Evolutionary conservation across 2,888 invertebrate species (phyloP), one percentile per base, ranked within the genome.

Genomic region (Ptilodon capucinus): DNA sequence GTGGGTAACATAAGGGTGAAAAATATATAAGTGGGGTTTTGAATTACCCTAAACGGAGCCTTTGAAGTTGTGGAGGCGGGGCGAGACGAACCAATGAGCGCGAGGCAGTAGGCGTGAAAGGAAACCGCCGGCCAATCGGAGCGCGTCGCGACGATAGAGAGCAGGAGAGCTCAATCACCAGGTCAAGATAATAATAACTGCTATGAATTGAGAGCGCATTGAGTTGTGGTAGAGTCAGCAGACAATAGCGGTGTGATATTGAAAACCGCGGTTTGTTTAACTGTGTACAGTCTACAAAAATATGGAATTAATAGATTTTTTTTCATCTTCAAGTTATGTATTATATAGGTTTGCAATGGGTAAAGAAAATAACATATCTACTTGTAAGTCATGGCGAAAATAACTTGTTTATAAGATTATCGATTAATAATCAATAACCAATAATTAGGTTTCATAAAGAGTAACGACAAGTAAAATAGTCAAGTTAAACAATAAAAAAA

Each of bases 161-260:
- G 87, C 84, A 85, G 83, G 84, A 84, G 84, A 85, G 87, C 86
- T 89, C 89, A 86, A 89, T 89, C 88, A 86, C 85, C 86, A 83
- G 90, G 87, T 89, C 87, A 86, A 87, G 89, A 88, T 89, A 88
- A 89, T 89, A 88, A 89, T 89, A 89, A 89, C 86, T 84, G 84
- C 83, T 79, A 84, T 79, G 90, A 88, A 90, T 90, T 88, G 89
- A 87, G 86, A 88, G 88, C 86, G 89, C 86, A 86, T 88, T 86
- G 87, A 87, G 86, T 81, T 77, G 84, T 76, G 82, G 90, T 87
- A 89, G 80, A 87, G 89, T 86, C 87, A 86, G 82, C 81, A 71
- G 83, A 81, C 82, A 89, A 86, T 81, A 77, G 79, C 76, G 68
- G 68, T 68, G 75, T 74, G 82, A 81, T 86, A 78, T 81, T 81